Evolutionary conservation across 2,888 invertebrate species (phyloP).

Genomic region (Nephrotoma guestfalica): DNA sequence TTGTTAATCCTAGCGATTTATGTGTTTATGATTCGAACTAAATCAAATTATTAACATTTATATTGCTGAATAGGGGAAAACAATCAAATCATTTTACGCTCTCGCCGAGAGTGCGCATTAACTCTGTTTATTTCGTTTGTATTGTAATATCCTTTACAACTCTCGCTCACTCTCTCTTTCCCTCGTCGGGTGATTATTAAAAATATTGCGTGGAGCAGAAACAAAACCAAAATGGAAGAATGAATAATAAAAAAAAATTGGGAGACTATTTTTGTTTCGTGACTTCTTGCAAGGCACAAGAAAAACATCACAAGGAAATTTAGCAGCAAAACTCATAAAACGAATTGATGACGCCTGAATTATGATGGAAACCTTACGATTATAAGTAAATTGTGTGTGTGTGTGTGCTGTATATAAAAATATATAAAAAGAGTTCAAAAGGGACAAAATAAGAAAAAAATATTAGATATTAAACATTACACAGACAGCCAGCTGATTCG

Average conservation of each 20-base stretch:
- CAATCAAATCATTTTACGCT: neutral
- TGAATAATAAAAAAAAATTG: neutral
- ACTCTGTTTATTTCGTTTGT: neutral
- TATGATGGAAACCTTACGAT: too few relatives aligned
- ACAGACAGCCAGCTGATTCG: too few relatives aligned
- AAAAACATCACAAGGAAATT: too few relatives aligned
- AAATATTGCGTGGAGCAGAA: neutral
- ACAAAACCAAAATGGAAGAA: neutral
- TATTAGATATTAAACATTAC: too few relatives aligned
- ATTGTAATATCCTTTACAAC: neutral
- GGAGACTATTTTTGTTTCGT: neutral
- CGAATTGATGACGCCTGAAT: too few relatives aligned
- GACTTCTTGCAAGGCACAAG: too few relatives aligned
- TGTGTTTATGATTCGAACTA: neutral
- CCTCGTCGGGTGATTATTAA: neutral
- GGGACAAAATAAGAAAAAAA: too few relatives aligned
- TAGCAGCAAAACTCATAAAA: too few relatives aligned
- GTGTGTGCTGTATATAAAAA: too few relatives aligned
- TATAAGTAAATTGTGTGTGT: too few relatives aligned
- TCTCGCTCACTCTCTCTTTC: neutral
- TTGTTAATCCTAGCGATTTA: neutral
- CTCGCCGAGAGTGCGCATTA: neutral
- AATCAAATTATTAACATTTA: neutral
- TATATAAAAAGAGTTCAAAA: too few relatives aligned
- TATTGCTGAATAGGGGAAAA: neutral